Evolutionary conservation across 2,888 invertebrate genomes (phyloP), one percentile per base, ranked within the genome.

Genomic region (Leptopilina syphax): DNA sequence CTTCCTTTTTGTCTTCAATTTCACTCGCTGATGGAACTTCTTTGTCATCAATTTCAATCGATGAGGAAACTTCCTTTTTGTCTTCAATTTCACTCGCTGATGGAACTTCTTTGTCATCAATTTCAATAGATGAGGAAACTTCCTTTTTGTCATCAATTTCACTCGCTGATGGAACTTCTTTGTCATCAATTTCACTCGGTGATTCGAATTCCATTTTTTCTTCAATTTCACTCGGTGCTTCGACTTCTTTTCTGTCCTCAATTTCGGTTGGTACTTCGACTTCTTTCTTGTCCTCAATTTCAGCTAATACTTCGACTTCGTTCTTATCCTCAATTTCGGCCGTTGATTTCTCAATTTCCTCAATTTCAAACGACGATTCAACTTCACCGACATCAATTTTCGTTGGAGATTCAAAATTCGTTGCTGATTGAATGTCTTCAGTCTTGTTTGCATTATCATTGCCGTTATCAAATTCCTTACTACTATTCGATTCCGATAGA

Each of bases 221-320:
- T 34, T 34, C 34, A 34, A 34, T 34, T 34, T 34, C 34, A 34
- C 34, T 34, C 34, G 34, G 34, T 34, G 10, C 47, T 68, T n/a
- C 9, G n/a, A 44, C 34, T n/a, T 18, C 47, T 47, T 68, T 24
- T 18, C 13, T 9, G 8, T 18, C n/a, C 13, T 44, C 9, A 18
- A 9, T 67, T 18, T 67, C 44, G n/a, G n/a, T 5, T 27, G 65
- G 13, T 81, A 60, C 77, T 47, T 50, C 10, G 3, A 68, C 13
- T n/a, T 81, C 66, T 10, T 77, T 81, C 0, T 50, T n/a, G 24
- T 60, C 54, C 8, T 65, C 70, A n/a, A 10, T 76, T 65, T 47
- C 65, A 9, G 6, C 41, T 18, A 18, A 18, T 18, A 18, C 47
- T 68, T n/a, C 9, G n/a, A 44, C 34, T n/a, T 18, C 47, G 18